A percentile compares a stretch with the other conserved stretches of the same genome.
phyloP scores from a whole-genome alignment of 2,797 vertebrate species.

The Vireo griseus region DNA sequence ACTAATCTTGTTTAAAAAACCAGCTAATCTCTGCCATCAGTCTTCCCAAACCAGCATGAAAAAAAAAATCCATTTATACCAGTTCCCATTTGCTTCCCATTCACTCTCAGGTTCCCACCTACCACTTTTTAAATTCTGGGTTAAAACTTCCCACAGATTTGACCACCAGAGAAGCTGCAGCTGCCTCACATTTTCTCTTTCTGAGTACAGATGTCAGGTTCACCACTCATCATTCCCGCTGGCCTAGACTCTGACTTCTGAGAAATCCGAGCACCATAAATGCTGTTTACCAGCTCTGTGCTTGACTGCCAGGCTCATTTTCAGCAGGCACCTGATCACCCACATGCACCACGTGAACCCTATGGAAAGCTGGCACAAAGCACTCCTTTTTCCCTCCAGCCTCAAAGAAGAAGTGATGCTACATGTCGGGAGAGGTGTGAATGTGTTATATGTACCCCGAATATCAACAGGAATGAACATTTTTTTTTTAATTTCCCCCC shows the following conservation, averaged over 20 bases:
- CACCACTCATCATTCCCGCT: background rate
- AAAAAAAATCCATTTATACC: background rate
- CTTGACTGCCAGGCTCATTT: background rate
- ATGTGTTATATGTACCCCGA: background rate
- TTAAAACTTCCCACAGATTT: background rate
- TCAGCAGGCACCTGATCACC: background rate
- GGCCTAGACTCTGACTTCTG: background rate
- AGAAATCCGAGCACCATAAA: background rate
- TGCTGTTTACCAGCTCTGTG: background rate
- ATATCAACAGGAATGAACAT: background rate
- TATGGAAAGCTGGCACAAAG: background rate
- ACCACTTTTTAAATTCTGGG: background rate
- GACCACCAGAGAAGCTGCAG: background rate
- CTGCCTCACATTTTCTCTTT: background rate
- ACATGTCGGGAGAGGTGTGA: background rate
- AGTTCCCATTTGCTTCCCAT: background rate
- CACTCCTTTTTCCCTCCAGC: background rate
- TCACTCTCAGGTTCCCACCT: background rate
- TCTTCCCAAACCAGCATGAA: background rate
- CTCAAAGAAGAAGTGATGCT: background rate
- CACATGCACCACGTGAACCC: background rate
- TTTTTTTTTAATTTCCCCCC: no score
- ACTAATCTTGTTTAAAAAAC: background rate
- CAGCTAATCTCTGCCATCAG: background rate
- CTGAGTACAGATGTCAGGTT: background rate